Base-by-base conservation (phyloP, 2,888 invertebrate species). In the Agriotes lineatus region DNA sequence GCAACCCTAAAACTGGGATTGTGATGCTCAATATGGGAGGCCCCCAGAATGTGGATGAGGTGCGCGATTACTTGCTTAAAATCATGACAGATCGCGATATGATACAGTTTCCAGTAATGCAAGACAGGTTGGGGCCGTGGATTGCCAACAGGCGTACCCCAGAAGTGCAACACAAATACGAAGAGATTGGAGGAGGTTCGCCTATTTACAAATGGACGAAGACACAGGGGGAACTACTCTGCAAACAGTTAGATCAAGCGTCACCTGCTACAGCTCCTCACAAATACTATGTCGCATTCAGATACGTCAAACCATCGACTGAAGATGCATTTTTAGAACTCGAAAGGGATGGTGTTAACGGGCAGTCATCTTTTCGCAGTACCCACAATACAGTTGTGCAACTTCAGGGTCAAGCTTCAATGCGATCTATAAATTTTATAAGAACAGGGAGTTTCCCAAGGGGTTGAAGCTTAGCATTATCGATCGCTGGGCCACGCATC, bases 11-110 rank as follows among this genome's bases (percentile, higher is more conserved):
- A 84, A 98, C 98, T 10, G 98, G 93, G 0, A 92, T 99, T 52
- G 87, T 99, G 9, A 94, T 98, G 96, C 82, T 99, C 37, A 99
- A 98, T 78, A 97, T 99, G 97, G 98, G 98, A 0, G 98, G 98
- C 0, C 98, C 98, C 0, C 88, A 91, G 77, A 90, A 87, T 2
- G 87, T 88, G 0, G 93, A 93, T 75, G 93, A 97, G 87, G 98
- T 99, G 0, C 91, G 91, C 50, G 93, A 92, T 65, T 99, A 97
- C 82, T 87, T 99, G 0, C 86, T 90, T 30, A 88, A 94, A 12
- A 94, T 99, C 33, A 98, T 99, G 93, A 95, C 95, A 5, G 98
- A 99, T 80, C 87, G 93, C 37, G 97, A 99, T 80, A 96, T 99
- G 90, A 97, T 99, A 74, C 96, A 96, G 77, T 85, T 99, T 18